Conservation (phyloP, 2,888 invertebrate genomes). For the Dicroscelio sp. region DNA sequence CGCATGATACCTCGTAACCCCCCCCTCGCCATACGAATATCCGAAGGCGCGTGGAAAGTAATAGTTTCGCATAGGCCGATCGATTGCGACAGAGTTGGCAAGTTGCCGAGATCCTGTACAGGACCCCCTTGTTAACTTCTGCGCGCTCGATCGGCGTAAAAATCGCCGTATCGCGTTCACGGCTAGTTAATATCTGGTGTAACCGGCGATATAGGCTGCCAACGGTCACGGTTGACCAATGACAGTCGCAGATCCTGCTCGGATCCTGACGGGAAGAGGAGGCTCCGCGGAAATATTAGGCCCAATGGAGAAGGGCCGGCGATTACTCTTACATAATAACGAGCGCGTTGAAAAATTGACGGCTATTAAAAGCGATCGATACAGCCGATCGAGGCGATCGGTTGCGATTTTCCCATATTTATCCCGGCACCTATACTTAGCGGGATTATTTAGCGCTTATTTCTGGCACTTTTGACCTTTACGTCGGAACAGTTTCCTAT, state of each 20-base stretch:
- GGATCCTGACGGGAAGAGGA: constrained; percentile 67
- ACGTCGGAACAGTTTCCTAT: background rate
- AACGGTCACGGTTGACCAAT: constrained; percentile 90
- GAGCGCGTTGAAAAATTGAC: constrained; percentile 26
- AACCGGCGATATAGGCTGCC: constrained; percentile 89
- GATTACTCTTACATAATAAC: constrained; percentile 16
- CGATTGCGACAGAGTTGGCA: constrained; percentile 86
- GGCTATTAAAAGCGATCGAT: constrained; percentile 53
- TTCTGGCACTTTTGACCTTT: constrained; percentile 49
- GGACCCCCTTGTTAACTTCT: constrained; percentile 75
- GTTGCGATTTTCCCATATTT: constrained; percentile 54
- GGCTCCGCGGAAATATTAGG: constrained; percentile 43
- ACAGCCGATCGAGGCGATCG: background rate
- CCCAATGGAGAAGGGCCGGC: background rate
- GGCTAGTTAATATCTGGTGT: constrained; percentile 85
- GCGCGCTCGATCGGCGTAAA: constrained; percentile 68
- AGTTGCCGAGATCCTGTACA: constrained; percentile 84
- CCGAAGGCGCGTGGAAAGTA: constrained; percentile 84
- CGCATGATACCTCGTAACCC: constrained; percentile 39
- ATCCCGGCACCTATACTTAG: constrained; percentile 25
- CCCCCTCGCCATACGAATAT: constrained; percentile 78
- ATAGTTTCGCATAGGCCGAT: constrained; percentile 79
- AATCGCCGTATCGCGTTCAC: constrained; percentile 83
- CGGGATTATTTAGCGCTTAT: background rate
- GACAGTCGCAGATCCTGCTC: constrained; percentile 21